phyloP scores from a whole-genome alignment of 2,113 vertebrate species.

The Oreochromis aureus region DNA sequence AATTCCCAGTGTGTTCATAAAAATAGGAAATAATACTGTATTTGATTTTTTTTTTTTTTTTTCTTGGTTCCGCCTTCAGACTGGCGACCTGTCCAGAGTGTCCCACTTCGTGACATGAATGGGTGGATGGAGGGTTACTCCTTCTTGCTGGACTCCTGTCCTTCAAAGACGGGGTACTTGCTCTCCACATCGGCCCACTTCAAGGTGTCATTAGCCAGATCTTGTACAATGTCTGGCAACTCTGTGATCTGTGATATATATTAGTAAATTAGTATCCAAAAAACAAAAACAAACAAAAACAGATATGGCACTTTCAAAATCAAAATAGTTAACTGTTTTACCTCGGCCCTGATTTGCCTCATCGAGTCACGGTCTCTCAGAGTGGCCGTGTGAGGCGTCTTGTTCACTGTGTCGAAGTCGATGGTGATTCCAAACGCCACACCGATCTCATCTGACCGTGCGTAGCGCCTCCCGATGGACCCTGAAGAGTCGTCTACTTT shows the following conservation, averaged over 20 bases:
- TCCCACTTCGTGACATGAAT: not conserved
- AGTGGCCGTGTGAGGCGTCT: slow-evolving; percentile 88
- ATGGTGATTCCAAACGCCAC: slow-evolving; percentile 96
- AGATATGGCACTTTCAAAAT: not conserved
- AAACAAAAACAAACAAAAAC: not conserved
- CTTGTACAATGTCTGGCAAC: slow-evolving; percentile 81
- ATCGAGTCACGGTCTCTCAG: slow-evolving; percentile 92
- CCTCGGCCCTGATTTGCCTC: slow-evolving; percentile 94
- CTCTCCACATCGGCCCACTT: slow-evolving; percentile 88
- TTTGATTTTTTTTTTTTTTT: not conserved
- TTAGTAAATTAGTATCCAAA: not conserved
- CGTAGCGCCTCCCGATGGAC: slow-evolving; percentile 91
- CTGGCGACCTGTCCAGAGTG: not conserved
- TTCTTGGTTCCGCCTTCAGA: not conserved
- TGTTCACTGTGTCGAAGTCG: slow-evolving; percentile 95
- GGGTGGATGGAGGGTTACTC: slow-evolving; percentile 42
- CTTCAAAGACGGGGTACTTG: slow-evolving; percentile 91
- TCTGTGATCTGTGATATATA: slow-evolving; percentile 64
- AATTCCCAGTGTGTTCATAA: not conserved
- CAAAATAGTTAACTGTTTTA: slow-evolving; percentile 20
- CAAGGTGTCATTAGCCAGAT: slow-evolving; percentile 82
- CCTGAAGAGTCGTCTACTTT: slow-evolving; percentile 94
- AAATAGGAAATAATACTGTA: not conserved
- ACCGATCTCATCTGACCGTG: slow-evolving; percentile 90
- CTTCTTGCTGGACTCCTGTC: slow-evolving; percentile 95